phyloP scores from a whole-genome alignment of 2,797 vertebrate genomes.

The Pipistrellus pipistrellus region DNA sequence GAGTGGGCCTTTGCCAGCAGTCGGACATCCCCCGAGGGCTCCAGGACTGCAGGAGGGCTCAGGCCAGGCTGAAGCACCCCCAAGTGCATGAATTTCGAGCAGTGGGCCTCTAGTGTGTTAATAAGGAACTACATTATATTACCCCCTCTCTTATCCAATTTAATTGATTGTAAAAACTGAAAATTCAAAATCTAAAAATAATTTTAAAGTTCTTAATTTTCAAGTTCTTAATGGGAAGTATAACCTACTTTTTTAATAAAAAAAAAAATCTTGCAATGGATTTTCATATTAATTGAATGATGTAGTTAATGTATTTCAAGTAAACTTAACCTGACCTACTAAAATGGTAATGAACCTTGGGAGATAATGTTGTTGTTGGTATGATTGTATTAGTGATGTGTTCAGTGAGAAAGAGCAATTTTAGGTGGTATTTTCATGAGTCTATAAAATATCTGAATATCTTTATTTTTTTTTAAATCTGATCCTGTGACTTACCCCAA shows the following conservation, averaged over 20 bases:
- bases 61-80: no score
- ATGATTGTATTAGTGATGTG: neutral
- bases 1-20: rapidly evolving
- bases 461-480: constrained; percentile 8
- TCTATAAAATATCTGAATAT: neutral
- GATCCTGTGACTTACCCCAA: neutral
- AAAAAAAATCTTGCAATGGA: constrained; percentile 63
- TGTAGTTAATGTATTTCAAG: constrained; percentile 61
- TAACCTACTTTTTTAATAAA: neutral
- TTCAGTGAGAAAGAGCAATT: neutral
- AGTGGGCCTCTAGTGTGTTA: neutral
- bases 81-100: no score
- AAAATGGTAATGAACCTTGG: constrained; percentile 46
- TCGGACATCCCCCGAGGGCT: no score
- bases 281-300: constrained; percentile 70
- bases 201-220: neutral
- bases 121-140: neutral
- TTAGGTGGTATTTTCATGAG: constrained; percentile 51
- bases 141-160: neutral
- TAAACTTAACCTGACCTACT: constrained; percentile 49
- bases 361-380: constrained; percentile 19
- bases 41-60: no score
- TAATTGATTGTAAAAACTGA: neutral
- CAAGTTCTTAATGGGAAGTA: neutral
- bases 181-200: constrained; percentile 19